Evolutionary conservation across 1,140 invertebrate genomes (phyloP).

Genomic region (Ganaspis sp.): DNA sequence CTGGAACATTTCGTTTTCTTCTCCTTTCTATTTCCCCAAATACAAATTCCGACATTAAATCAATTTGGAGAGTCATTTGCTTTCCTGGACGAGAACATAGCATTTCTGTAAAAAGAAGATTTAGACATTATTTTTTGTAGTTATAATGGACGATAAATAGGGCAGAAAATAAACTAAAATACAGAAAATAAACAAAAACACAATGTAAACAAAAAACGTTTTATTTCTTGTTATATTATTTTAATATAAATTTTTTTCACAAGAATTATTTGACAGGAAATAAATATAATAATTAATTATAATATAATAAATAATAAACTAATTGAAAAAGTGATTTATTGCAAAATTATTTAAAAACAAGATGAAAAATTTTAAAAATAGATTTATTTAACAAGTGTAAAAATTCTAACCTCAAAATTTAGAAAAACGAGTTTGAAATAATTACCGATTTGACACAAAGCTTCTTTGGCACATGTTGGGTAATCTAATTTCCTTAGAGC

Average conservation of each 20-base stretch:
- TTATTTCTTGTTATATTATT: too few species aligned
- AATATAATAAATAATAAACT: too few species aligned
- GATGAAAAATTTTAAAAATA: too few species aligned
- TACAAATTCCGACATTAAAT: conserved; percentile 88
- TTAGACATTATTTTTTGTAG: not conserved
- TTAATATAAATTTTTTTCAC: too few species aligned
- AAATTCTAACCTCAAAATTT: conserved; percentile 30
- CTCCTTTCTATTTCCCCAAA: conserved; percentile 86
- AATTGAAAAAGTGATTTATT: not conserved
- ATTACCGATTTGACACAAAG: conserved; percentile 80
- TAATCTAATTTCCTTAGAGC: conserved; percentile 79
- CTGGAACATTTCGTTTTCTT: conserved; percentile 76
- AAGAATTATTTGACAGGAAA: too few species aligned
- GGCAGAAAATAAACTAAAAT: too few species aligned
- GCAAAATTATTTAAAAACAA: too few species aligned
- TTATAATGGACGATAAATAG: too few species aligned
- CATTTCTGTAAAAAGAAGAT: conserved; percentile 67
- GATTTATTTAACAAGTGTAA: conserved; percentile 2
- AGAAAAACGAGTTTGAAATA: conserved; percentile 61
- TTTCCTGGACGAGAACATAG: conserved; percentile 76
- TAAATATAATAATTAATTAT: too few species aligned
- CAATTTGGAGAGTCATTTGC: conserved; percentile 81
- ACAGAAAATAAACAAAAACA: too few species aligned
- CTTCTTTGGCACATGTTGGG: conserved; percentile 81
- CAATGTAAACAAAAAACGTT: too few species aligned